phyloP scores from a whole-genome alignment of 2,888 invertebrate genomes.

The Rugalucina vietnamica region DNA sequence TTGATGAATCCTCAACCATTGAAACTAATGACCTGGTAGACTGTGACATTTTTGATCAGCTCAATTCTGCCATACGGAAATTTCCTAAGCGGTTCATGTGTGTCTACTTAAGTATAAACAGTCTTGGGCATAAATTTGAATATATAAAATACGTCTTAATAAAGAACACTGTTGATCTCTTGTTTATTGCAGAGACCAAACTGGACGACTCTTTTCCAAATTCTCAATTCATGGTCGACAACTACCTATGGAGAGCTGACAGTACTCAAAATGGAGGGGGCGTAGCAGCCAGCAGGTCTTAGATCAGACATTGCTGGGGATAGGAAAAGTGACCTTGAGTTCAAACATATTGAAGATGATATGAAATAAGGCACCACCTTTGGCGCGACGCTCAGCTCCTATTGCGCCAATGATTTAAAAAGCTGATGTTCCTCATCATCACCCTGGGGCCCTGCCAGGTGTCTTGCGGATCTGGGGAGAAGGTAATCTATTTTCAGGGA shows the following conservation, averaged over 20 bases:
- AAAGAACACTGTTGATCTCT: constrained; percentile 7
- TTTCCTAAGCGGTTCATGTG: constrained; percentile 17
- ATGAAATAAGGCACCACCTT: too few species aligned
- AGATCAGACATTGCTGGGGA: constrained; percentile 13
- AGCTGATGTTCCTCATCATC: constrained; percentile 7
- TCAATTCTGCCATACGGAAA: neutral
- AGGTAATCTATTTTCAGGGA: too few species aligned
- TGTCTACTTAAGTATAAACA: constrained; percentile 34
- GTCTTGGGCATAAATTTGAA: constrained; percentile 31
- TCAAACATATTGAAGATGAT: too few species aligned
- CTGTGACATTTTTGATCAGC: constrained; percentile 13
- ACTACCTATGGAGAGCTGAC: neutral
- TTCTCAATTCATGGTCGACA: neutral
- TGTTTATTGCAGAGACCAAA: constrained; percentile 26
- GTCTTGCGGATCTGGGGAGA: too few species aligned
- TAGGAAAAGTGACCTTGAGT: neutral
- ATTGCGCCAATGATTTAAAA: neutral
- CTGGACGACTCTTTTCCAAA: constrained; percentile 8
- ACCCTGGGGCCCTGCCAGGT: too few species aligned
- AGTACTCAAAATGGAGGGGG: neutral
- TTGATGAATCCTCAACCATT: neutral
- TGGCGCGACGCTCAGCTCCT: too few species aligned
- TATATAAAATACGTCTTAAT: neutral
- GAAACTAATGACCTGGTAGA: neutral
- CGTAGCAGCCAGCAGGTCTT: neutral